Base-by-base conservation (phyloP, 1,140 invertebrate genomes). In the Pseudomyrmex sp. region DNA sequence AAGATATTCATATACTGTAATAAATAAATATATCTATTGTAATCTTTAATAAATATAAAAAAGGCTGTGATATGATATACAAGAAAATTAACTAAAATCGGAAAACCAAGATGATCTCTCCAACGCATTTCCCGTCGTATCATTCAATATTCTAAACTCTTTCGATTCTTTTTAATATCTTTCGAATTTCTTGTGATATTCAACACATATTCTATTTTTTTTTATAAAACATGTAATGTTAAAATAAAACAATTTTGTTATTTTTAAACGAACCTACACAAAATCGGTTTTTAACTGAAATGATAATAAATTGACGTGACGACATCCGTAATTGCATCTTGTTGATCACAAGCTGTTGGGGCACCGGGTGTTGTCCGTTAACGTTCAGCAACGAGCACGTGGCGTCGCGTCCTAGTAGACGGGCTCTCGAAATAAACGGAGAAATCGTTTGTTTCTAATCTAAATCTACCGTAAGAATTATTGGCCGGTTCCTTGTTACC, bases 401-500 rank as follows among this genome's bases (percentile, higher is more conserved):
- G 59, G 73, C 50, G 10, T 76, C 46, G 46, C 44, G 18, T 20
- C 15, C 35, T 79, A 79, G 52, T 59, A 58, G 35, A 23, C 12
- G 44, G 54, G 2, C 44, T 70, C 65, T 59, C 52, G 44, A 79
- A 79, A 79, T 79, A 79, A 79, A 56, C 54, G 63, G 50, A 26
- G 8, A 70, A 26, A 70, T 70, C 20, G 54, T 79, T 79, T 70
- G 26, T 79, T 68, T 77, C 63, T 58, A 79, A 79, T 70, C 20
- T 44, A 79, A 68, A 58, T 70, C 75, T 79, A 59, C 35, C 2
- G 44, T 70, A 59, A 20, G 44, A 79, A 70, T 70, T 79, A 79
- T 69, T 79, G 15, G 76, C 65, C 44, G n/a, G 65, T 15, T 79
- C 54, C 76, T 79, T 50, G 76, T 79, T 79, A 79, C 54, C n/a